These are phyloP conservation scores for Hyposoter dolosus DNA, from an alignment of 2,888 invertebrate genomes.

Conservation along the genomic window DNA sequence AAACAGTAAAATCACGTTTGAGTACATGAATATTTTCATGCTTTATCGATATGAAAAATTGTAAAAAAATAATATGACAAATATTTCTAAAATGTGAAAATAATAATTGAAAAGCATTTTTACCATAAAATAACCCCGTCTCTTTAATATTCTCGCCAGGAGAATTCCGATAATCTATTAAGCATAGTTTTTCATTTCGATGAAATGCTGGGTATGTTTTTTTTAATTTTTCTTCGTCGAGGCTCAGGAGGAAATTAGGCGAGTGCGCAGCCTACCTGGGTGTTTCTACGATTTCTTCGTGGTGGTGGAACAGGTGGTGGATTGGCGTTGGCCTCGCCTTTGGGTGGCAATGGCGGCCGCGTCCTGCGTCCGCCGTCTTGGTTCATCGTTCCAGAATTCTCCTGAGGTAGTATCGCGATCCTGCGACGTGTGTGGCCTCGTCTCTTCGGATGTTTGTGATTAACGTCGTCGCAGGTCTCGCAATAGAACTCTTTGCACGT, in stretches of 20 bases:
- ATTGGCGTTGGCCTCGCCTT: slow-evolving; percentile 86
- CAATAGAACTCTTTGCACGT: slow-evolving; percentile 95
- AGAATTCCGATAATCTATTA: slow-evolving; percentile 7
- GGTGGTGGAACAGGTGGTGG: slow-evolving; percentile 89
- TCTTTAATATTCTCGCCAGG: slow-evolving; percentile 25
- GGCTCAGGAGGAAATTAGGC: slow-evolving; percentile 72
- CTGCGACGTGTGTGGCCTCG: slow-evolving; percentile 91
- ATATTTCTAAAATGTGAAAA: slow-evolving; percentile 11
- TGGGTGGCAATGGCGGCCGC: slow-evolving; percentile 90
- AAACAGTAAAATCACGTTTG: background rate
- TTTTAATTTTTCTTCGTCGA: slow-evolving; percentile 2
- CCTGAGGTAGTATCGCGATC: slow-evolving; percentile 43
- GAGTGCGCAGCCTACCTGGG: slow-evolving; percentile 83
- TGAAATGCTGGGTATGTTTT: background rate
- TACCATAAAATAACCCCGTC: slow-evolving; percentile 46
- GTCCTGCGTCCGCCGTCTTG: slow-evolving; percentile 71
- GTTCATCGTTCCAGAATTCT: slow-evolving; percentile 61
- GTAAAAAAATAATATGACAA: slow-evolving; percentile 25
- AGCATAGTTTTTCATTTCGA: background rate
- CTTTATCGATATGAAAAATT: background rate
- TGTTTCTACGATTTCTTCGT: slow-evolving; percentile 85
- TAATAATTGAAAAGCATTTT: background rate
- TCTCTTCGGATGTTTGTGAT: slow-evolving; percentile 96
- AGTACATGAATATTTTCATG: slow-evolving; percentile 1
- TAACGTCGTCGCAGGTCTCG: slow-evolving; percentile 97